A percentile compares a stretch with the other conserved stretches of the same genome.
phyloP scores from a whole-genome alignment of 2,113 vertebrate species.

The Laticauda colubrina region DNA sequence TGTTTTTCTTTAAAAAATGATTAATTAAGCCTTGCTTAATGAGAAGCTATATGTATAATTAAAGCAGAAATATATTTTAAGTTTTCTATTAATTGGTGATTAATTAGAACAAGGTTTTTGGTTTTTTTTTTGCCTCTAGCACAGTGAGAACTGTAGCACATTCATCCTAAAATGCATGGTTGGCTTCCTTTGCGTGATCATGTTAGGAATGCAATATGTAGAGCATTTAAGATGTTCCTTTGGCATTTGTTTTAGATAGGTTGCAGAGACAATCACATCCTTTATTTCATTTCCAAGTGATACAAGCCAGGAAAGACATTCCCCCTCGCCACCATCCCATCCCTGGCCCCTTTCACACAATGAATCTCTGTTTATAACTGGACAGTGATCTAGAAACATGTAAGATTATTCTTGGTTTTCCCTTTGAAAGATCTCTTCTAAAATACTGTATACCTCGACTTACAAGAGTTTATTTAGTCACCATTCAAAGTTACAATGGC shows the following conservation, averaged over 20 bases:
- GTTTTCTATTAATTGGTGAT: slow-evolving; percentile 66
- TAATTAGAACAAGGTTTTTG: slow-evolving; percentile 62
- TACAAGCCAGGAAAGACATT: slow-evolving; percentile 56
- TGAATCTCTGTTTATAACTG: slow-evolving; percentile 60
- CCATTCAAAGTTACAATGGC: no score
- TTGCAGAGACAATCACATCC: slow-evolving; percentile 67
- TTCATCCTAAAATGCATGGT: slow-evolving; percentile 46
- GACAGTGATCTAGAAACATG: slow-evolving; percentile 62
- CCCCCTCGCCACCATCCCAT: slow-evolving; percentile 23
- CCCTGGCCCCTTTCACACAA: slow-evolving; percentile 49
- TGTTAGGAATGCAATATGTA: slow-evolving; percentile 36
- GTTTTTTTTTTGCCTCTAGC: slow-evolving; percentile 54
- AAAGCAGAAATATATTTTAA: slow-evolving; percentile 67
- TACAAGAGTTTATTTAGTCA: no score
- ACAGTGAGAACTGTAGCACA: slow-evolving; percentile 55
- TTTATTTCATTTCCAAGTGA: slow-evolving; percentile 63
- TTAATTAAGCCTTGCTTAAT: slow-evolving; percentile 69
- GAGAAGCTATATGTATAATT: slow-evolving; percentile 71
- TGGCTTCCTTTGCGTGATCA: slow-evolving; percentile 57
- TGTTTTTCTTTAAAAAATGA: slow-evolving; percentile 59
- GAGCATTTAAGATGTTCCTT: slow-evolving; percentile 49
- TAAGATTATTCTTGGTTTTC: neutral
- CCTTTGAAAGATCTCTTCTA: neutral
- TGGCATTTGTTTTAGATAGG: slow-evolving; percentile 63
- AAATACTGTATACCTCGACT: neutral